A percentile compares a stretch with the other conserved stretches of the same genome.
phyloP scores from a whole-genome alignment of 1,140 invertebrate genomes.

The Cherax destructor region DNA sequence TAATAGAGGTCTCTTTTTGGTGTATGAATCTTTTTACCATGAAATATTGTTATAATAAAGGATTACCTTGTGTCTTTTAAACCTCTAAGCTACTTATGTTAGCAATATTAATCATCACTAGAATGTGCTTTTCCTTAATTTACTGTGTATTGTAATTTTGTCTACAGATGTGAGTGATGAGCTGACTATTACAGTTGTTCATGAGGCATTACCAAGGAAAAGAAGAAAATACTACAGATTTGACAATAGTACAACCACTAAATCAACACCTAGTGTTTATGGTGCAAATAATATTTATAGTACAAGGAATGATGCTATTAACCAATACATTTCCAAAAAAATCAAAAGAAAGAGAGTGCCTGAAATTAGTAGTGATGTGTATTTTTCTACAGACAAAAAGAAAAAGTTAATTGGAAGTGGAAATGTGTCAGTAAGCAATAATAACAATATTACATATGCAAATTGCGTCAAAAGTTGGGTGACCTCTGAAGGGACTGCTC shows the following conservation, averaged over 20 bases:
- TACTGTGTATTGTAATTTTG: neutral
- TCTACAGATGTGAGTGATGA: conserved; percentile 58
- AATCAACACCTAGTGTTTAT: neutral
- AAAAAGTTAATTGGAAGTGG: conserved; percentile 1
- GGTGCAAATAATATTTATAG: neutral
- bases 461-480: conserved; percentile 8
- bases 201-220: conserved; percentile 48
- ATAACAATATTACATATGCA: conserved; percentile 47
- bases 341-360: conserved; percentile 26
- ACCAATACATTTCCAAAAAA: conserved; percentile 12
- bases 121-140: no score
- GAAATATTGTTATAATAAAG: no score
- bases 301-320: neutral
- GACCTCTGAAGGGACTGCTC: neutral
- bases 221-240: conserved; percentile 29
- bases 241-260: conserved; percentile 10
- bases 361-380: neutral
- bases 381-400: conserved; percentile 15
- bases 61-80: no score
- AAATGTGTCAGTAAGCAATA: conserved; percentile 25
- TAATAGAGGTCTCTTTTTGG: no score
- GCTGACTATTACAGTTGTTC: conserved; percentile 59
- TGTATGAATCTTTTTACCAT: no score
- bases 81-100: no score
- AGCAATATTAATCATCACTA: no score